phyloP scores from a whole-genome alignment of 1,140 invertebrate species.

The Ladona fulva region DNA sequence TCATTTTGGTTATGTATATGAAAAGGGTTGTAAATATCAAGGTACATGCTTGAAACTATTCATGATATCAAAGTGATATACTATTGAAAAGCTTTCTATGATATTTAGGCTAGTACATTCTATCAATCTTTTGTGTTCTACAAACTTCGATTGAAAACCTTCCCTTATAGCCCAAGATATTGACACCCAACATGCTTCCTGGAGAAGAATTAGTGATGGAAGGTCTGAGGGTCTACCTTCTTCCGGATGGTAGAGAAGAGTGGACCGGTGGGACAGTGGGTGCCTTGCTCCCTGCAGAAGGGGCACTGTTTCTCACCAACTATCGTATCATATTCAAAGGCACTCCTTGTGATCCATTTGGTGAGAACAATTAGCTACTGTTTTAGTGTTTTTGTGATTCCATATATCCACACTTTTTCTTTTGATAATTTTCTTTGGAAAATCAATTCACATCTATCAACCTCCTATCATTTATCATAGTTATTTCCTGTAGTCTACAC shows the following conservation, averaged over 20 bases:
- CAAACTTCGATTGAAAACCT: background rate
- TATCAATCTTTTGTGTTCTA: background rate
- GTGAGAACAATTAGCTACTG: slow-evolving; percentile 38
- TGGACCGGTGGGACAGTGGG: slow-evolving; percentile 57
- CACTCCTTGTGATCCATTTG: slow-evolving; percentile 81
- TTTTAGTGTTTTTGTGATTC: no score
- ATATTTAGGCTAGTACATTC: slow-evolving; percentile 12
- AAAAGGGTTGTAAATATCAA: no score
- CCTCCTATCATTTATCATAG: no score
- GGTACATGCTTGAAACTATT: no score
- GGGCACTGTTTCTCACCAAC: slow-evolving; percentile 93
- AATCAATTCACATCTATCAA: no score
- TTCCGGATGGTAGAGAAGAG: slow-evolving; percentile 85
- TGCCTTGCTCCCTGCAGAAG: slow-evolving; percentile 87
- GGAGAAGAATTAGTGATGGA: slow-evolving; percentile 84
- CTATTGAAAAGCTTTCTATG: no score
- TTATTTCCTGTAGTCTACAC: no score
- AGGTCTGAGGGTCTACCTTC: slow-evolving; percentile 77
- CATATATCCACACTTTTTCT: no score
- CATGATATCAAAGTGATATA: no score
- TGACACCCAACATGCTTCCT: slow-evolving; percentile 75
- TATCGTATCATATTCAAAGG: slow-evolving; percentile 85
- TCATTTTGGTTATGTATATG: no score
- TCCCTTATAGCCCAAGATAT: slow-evolving; percentile 71
- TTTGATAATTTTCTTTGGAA: no score